phyloP scores from a whole-genome alignment of 2,113 vertebrate genomes.

The Saimiri boliviensis region DNA sequence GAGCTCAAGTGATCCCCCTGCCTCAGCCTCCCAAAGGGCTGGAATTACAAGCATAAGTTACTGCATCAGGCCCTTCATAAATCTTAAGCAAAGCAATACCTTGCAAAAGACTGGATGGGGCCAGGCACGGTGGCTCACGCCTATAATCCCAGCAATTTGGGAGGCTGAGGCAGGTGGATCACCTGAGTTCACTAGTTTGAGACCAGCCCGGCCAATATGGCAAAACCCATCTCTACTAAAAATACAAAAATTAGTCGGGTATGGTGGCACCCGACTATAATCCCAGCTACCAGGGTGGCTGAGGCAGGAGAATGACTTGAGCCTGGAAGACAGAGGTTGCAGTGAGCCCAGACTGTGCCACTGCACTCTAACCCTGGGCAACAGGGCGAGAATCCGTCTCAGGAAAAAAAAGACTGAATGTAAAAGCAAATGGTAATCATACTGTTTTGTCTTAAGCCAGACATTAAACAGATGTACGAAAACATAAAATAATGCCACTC shows the following conservation, averaged over 20 bases:
- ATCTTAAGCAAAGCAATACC: conserved; percentile 2
- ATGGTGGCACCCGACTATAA: neutral
- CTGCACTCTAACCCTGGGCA: neutral
- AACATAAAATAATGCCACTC: neutral
- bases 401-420: neutral
- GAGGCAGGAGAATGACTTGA: neutral
- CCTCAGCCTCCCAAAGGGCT: no score
- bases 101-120: neutral
- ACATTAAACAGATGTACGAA: neutral
- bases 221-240: neutral
- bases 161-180: neutral
- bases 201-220: neutral
- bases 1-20: no score
- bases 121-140: neutral
- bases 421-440: neutral
- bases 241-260: neutral
- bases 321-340: neutral
- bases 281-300: neutral
- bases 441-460: neutral
- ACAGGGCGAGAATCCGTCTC: neutral
- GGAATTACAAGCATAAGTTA: no score
- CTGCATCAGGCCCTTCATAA: no score
- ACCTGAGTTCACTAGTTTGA: neutral
- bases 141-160: neutral
- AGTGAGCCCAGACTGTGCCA: neutral